These are phyloP conservation scores for Hybognathus amarus DNA, from an alignment of 2,797 vertebrate genomes.

Conservation along the genomic window DNA sequence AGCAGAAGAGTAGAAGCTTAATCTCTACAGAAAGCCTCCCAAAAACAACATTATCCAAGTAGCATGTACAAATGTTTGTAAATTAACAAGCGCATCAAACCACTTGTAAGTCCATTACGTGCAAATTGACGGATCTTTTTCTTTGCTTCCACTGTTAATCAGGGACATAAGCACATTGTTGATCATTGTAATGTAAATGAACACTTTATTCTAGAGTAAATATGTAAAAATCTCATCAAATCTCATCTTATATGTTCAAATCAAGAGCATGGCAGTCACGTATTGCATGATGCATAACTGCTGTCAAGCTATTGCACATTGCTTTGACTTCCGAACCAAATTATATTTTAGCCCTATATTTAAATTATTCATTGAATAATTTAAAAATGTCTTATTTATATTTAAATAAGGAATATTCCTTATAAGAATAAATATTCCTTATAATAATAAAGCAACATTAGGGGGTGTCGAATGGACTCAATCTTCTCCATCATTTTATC, in stretches of 20 bases:
- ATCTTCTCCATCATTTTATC: too few species aligned
- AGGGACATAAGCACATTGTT: not conserved
- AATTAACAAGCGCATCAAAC: not conserved
- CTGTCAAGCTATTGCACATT: not conserved
- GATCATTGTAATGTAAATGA: not conserved
- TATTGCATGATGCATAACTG: not conserved
- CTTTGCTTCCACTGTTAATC: not conserved
- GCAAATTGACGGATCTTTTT: constrained; percentile 12
- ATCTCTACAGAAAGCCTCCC: not conserved
- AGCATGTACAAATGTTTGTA: not conserved
- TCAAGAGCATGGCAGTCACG: not conserved
- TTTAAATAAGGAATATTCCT: not conserved
- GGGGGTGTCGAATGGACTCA: too few species aligned
- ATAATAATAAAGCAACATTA: not conserved
- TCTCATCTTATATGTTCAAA: not conserved
- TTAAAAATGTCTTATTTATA: not conserved
- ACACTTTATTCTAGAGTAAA: not conserved
- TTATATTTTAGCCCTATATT: not conserved
- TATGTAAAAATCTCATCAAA: not conserved
- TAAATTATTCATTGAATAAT: not conserved
- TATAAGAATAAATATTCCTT: not conserved
- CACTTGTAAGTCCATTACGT: constrained; percentile 22
- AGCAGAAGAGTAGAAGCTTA: not conserved
- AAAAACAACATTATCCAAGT: constrained; percentile 14
- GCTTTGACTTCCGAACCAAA: not conserved